A percentile compares a stretch with the other conserved stretches of the same genome.
phyloP scores from a whole-genome alignment of 2,888 invertebrate species.

The Carpatolechia fugitivella region DNA sequence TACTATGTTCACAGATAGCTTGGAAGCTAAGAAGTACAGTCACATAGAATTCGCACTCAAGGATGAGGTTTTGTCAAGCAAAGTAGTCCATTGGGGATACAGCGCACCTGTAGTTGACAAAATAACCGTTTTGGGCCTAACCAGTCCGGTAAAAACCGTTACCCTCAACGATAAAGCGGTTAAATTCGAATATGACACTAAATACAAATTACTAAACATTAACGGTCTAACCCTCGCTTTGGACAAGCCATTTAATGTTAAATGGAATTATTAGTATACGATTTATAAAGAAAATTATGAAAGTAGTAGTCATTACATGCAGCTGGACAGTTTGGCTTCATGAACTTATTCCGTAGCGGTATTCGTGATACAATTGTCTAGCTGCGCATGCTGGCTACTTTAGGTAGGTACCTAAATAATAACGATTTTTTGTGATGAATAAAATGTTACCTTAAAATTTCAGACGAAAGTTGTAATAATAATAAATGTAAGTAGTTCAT shows the following conservation, averaged over 20 bases:
- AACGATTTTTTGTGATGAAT: too few relatives aligned
- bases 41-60: slow-evolving; percentile 68
- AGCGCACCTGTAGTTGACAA: slow-evolving; percentile 62
- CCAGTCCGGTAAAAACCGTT: slow-evolving; percentile 40
- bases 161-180: slow-evolving; percentile 40
- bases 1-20: slow-evolving; percentile 80
- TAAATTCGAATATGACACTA: slow-evolving; percentile 39
- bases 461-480: too few relatives aligned
- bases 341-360: too few relatives aligned
- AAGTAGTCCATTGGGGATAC: slow-evolving; percentile 67
- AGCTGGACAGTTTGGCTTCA: too few relatives aligned
- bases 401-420: too few relatives aligned
- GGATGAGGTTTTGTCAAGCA: slow-evolving; percentile 45
- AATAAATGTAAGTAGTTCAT: too few relatives aligned
- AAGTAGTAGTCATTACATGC: too few relatives aligned
- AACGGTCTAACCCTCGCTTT: slow-evolving; percentile 48
- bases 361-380: too few relatives aligned
- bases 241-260: slow-evolving; percentile 55
- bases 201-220: slow-evolving; percentile 45
- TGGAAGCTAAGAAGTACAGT: slow-evolving; percentile 79
- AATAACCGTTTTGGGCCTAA: slow-evolving; percentile 47
- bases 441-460: too few relatives aligned
- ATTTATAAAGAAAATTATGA: not conserved
- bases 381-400: too few relatives aligned
- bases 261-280: slow-evolving; percentile 44